Evolutionary conservation across 35 echinoderm and acorn worm genomes (phyloP).

Genomic region (Ophioderma brevispina): DNA sequence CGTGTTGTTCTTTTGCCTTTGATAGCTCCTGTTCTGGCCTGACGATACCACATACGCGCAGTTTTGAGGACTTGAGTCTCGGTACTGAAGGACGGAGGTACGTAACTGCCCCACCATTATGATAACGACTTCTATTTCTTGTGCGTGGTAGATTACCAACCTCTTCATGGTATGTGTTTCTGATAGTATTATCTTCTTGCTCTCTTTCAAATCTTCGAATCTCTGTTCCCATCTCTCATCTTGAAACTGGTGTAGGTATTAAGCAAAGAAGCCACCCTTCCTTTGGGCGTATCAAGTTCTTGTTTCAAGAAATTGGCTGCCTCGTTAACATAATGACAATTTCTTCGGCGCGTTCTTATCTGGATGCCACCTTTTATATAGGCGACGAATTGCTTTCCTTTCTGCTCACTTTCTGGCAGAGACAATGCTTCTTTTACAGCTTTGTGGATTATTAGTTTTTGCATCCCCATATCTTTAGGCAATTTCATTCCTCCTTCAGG

Average conservation of each 20-base stretch:
- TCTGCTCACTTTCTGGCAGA: constrained; percentile 14
- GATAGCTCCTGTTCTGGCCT: constrained; percentile 40
- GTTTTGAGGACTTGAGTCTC: constrained; percentile 21
- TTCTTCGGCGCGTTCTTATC: constrained; percentile 34
- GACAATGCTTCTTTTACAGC: constrained; percentile 27
- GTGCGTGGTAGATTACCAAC: too few species aligned
- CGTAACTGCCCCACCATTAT: too few species aligned
- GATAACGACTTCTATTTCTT: too few species aligned
- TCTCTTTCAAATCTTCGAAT: constrained; percentile 24
- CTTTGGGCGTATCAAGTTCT: constrained; percentile 17
- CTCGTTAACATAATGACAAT: constrained; percentile 30
- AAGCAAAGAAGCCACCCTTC: background rate
- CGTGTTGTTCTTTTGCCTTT: background rate
- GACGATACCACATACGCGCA: constrained; percentile 45
- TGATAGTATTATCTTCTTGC: background rate
- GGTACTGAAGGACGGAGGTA: constrained; percentile 29
- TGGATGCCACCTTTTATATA: constrained; percentile 51
- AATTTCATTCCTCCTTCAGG: background rate
- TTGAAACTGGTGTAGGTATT: background rate
- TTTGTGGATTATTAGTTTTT: too few species aligned
- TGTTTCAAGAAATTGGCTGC: constrained; percentile 45
- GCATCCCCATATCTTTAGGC: too few species aligned
- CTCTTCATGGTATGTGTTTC: background rate
- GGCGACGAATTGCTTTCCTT: constrained; percentile 21
- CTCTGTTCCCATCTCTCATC: constrained; percentile 11